Evolutionary conservation across 2,888 invertebrate genomes (phyloP), one percentile per base, ranked within the genome.

Genomic region (Diadegma fenestrale): DNA sequence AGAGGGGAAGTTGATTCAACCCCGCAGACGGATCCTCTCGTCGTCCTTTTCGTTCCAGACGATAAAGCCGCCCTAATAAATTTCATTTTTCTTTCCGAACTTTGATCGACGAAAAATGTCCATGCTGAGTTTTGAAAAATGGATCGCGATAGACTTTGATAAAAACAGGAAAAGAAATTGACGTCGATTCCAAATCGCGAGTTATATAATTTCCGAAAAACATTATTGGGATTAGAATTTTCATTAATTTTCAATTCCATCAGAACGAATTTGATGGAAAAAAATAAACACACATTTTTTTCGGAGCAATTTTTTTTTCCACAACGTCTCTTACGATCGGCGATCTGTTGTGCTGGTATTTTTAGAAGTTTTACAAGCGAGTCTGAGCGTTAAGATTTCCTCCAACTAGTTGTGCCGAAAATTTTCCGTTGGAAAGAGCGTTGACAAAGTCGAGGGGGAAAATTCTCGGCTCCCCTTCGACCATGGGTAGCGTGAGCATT

Each of bases 1-100:
- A 80, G 87, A 86, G 88, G 83, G 80, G 85, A 81, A 80, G 82
- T 82, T 76, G 63, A 85, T 85, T 85, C 82, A 79, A 71, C 82
- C 43, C 33, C 66, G n/a, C n/a, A 58, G 73, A 73, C 80, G 80
- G 69, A 81, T 82, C 78, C 71, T 64, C 37, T 82, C 17, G 64
- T 78, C 78, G 64, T 71, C 66, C 76, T 80, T 48, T 73, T 66
- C 73, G 12, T 86, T 48, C 58, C 80, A 58, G 41, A 66, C 63
- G 76, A 73, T 73, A 77, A 77, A 54, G 22, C 41, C 37, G 22
- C 41, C 37, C 33, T 19, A 69, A 48, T n/a, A 45, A 71, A 69
- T 26, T 43, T 10, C 51, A 54, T 64, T 64, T n/a, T 17, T 12
- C 30, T 45, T 30, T 30, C 14, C 48, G 3, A 14, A 26, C 22